Evolutionary conservation across 2,113 vertebrate genomes (phyloP).

Genomic region (Seriola rivoliana): DNA sequence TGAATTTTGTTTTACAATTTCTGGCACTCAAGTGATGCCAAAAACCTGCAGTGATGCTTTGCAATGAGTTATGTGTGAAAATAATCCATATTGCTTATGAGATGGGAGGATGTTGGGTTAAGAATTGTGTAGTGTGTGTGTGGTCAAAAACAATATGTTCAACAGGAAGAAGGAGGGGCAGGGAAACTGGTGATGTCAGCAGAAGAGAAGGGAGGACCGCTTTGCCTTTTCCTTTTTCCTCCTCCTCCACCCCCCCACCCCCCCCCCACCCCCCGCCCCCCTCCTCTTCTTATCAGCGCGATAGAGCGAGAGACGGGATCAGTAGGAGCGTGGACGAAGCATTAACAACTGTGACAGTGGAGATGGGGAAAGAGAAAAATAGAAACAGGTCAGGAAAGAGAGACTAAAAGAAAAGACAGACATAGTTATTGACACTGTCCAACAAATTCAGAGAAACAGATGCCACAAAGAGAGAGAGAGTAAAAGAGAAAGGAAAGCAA

Average conservation of each 20-base stretch:
- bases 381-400: background rate
- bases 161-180: slow-evolving; percentile 66
- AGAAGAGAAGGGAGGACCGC: slow-evolving; percentile 58
- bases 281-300: slow-evolving; percentile 50
- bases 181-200: slow-evolving; percentile 74
- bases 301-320: slow-evolving; percentile 20
- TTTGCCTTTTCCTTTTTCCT: slow-evolving; percentile 68
- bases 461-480: background rate
- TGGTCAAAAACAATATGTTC: slow-evolving; percentile 51
- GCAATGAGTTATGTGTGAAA: background rate
- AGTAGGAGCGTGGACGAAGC: slow-evolving; percentile 17
- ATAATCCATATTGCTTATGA: background rate
- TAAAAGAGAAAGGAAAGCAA: background rate
- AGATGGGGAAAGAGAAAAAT: slow-evolving; percentile 38
- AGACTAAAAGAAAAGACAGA: background rate
- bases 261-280: background rate
- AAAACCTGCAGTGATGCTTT: background rate
- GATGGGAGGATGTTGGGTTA: slow-evolving; percentile 10
- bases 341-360: slow-evolving; percentile 36
- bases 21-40: background rate
- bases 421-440: background rate
- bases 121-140: slow-evolving; percentile 9
- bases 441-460: background rate
- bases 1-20: background rate
- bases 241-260: slow-evolving; percentile 6